A percentile compares a stretch with the other conserved stretches of the same genome.
Evolutionary conservation across 53 echinoderm and acorn worm species (phyloP).

Genomic region (Astropecten irregularis): DNA sequence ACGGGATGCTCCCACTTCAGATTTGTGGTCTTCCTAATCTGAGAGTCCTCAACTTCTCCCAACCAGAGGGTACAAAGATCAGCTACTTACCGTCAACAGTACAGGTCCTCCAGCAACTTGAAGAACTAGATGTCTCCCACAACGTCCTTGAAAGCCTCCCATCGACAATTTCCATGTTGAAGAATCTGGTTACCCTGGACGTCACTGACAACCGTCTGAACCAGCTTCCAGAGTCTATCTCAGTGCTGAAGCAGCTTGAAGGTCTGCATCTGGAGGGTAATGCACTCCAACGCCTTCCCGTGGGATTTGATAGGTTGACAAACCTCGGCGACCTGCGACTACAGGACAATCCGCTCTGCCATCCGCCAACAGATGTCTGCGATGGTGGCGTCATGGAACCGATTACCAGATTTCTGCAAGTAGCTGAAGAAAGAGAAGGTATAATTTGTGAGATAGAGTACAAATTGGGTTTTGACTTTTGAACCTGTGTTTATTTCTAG

Average conservation of each 20-base stretch:
- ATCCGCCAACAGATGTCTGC: constrained; percentile 92
- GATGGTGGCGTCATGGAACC: constrained; percentile 94
- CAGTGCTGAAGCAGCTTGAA: constrained; percentile 68
- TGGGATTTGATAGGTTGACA: constrained; percentile 69
- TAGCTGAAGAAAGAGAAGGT: constrained; percentile 86
- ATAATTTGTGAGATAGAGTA: too few relatives aligned
- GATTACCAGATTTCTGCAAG: constrained; percentile 79
- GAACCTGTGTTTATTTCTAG: too few relatives aligned
- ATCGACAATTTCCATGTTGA: constrained; percentile 50
- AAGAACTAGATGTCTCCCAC: constrained; percentile 79
- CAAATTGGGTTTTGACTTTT: too few relatives aligned
- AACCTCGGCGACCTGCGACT: constrained; percentile 68
- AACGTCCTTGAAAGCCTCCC: constrained; percentile 75
- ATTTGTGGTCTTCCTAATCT: constrained; percentile 75
- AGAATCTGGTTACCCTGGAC: constrained; percentile 63
- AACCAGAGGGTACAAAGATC: constrained; percentile 71
- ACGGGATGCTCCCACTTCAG: constrained; percentile 70
- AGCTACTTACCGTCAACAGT: constrained; percentile 68
- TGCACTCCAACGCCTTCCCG: constrained; percentile 64
- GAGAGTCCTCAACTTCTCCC: constrained; percentile 65
- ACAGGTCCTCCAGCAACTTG: constrained; percentile 65
- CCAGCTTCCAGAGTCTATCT: constrained; percentile 73
- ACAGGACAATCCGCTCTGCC: constrained; percentile 74
- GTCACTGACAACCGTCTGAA: constrained; percentile 67
- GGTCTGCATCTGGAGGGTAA: constrained; percentile 74